Conservation (phyloP, 2,797 vertebrate species). For the Rhinophrynus dorsalis region DNA sequence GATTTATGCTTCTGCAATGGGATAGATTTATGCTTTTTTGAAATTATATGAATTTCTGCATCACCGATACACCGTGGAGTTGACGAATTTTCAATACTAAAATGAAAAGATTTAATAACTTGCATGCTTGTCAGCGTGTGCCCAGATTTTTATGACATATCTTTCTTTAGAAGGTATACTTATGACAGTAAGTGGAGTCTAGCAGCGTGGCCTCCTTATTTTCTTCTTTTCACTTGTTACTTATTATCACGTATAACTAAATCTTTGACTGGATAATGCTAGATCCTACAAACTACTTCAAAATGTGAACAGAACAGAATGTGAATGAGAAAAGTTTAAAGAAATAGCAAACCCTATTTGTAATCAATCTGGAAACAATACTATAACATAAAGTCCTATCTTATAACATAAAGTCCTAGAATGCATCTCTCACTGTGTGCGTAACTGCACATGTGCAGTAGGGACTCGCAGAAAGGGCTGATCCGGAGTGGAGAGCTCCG, state of each 20-base stretch:
- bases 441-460: no score
- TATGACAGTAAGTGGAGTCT: slow-evolving; percentile 46
- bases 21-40: slow-evolving; percentile 50
- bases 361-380: no score
- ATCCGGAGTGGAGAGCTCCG: no score
- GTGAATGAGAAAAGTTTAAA: no score
- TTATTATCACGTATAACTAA: slow-evolving; percentile 17
- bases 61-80: slow-evolving; percentile 32
- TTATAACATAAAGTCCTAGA: no score
- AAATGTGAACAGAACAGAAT: background rate
- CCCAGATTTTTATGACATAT: slow-evolving; percentile 41
- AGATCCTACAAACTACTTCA: background rate
- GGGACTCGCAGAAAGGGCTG: no score
- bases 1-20: slow-evolving; percentile 36
- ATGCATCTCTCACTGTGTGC: no score
- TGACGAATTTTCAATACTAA: slow-evolving; percentile 46
- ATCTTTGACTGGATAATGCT: background rate
- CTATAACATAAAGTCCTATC: no score
- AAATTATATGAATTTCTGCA: slow-evolving; percentile 47
- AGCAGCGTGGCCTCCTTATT: slow-evolving; percentile 23
- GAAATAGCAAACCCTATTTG: no score
- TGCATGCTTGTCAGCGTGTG: slow-evolving; percentile 44
- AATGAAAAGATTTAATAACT: slow-evolving; percentile 49
- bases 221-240: slow-evolving; percentile 21
- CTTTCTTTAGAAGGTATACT: slow-evolving; percentile 42